Evolutionary conservation across 2,113 vertebrate genomes (phyloP), one percentile per base, ranked within the genome.

Genomic region (Eurypyga helias): DNA sequence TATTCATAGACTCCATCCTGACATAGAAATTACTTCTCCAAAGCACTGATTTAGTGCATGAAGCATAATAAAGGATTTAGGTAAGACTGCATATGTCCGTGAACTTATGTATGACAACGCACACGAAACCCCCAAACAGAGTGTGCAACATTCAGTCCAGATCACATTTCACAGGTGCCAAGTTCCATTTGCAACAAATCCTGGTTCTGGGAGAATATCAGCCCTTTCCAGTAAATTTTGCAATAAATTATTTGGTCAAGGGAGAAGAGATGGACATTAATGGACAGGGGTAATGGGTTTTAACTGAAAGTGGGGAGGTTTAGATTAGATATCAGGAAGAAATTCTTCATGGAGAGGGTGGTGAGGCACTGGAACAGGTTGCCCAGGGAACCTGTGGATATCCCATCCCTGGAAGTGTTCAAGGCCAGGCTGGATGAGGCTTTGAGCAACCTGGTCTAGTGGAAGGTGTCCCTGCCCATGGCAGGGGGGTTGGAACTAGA

Each of bases 41-140:
- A 77, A 86, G 26, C 54, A 94, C 8, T 61, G 65, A 73, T 49
- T 80, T 62, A 70, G 10, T 70, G 46, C 49, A 66, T 29, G 58
- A 73, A 93, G 52, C 11, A 34, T 43, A 60, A 76, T 1, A 51
- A 43, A 64, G 91, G 16, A 69, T 11, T 77, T 61, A n/a, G n/a
- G n/a, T n/a, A n/a, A n/a, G n/a, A n/a, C n/a, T n/a, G n/a, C n/a
- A n/a, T n/a, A n/a, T n/a, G n/a, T n/a, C n/a, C n/a, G n/a, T n/a
- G n/a, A n/a, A n/a, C n/a, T n/a, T n/a, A 19, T 6, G 7, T n/a
- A 14, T 11, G 16, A 61, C 0, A 8, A 62, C 7, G 12, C 28
- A 64, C 15, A 33, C 10, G 55, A 94, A 85, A 62, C 3, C 7
- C 43, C 34, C 13, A 15, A 67, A 1, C 0, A 87, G 8, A 76